Conservation (phyloP, 2,797 vertebrate genomes). For the Ctenopoma multispine region DNA sequence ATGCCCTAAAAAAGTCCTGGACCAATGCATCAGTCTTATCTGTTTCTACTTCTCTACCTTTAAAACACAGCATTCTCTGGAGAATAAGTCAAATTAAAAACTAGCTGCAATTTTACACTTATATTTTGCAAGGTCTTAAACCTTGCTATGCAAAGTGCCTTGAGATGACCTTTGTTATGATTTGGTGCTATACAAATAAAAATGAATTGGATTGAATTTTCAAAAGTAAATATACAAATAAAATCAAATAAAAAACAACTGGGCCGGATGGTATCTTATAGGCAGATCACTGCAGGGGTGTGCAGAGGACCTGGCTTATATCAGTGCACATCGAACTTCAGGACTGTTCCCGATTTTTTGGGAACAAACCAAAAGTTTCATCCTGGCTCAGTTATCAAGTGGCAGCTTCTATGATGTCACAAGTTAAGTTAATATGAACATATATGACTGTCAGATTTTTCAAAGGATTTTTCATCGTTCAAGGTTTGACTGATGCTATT, state of each 20-base stretch:
- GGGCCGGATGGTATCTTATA: background rate
- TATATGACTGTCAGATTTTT: too few species aligned
- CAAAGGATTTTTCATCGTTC: background rate
- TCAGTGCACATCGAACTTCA: background rate
- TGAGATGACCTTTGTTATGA: too few species aligned
- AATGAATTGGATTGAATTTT: too few species aligned
- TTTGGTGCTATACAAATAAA: too few species aligned
- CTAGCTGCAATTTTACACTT: too few species aligned
- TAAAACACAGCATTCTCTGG: slow-evolving; percentile 9
- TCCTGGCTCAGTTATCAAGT: background rate
- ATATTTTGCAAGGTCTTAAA: too few species aligned
- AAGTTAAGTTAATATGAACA: too few species aligned
- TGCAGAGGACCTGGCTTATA: background rate
- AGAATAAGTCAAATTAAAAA: slow-evolving; percentile 18
- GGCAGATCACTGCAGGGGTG: background rate
- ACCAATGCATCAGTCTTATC: background rate
- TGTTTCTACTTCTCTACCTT: slow-evolving; percentile 10
- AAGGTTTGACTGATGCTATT: background rate
- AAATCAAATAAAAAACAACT: background rate
- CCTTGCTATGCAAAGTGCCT: too few species aligned
- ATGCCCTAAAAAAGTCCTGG: background rate
- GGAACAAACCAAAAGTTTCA: background rate
- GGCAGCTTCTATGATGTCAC: too few species aligned
- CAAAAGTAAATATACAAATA: background rate
- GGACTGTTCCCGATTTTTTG: background rate